Percentiles rank a stretch among this genome's conserved stretches.
Evolutionary conservation across 1,140 invertebrate species (phyloP).

Genomic region (Phortica variegata): DNA sequence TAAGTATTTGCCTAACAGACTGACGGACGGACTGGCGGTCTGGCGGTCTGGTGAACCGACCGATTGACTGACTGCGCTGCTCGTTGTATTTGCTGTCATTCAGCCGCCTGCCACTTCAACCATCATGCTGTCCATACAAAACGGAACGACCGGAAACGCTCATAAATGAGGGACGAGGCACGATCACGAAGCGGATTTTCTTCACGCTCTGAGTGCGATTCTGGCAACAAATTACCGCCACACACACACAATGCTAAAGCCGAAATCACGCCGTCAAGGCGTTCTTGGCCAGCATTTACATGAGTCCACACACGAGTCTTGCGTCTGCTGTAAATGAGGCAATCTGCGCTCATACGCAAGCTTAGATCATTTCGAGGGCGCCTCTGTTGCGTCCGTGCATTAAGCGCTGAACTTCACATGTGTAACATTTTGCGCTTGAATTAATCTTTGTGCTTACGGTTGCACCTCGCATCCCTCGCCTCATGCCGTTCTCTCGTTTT

Average conservation of each 20-base stretch:
- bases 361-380: no score
- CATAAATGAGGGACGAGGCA: constrained; percentile 32
- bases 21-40: neutral
- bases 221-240: constrained; percentile 8
- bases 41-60: no score
- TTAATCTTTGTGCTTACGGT: no score
- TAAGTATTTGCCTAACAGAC: constrained; percentile 15
- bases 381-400: no score
- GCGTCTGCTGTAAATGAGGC: constrained; percentile 24
- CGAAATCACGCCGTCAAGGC: no score
- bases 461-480: no score
- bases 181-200: constrained; percentile 18
- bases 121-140: no score
- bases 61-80: no score
- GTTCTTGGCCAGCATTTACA: neutral
- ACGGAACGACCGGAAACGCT: constrained; percentile 37
- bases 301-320: constrained; percentile 12
- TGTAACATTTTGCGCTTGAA: no score
- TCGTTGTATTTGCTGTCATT: no score
- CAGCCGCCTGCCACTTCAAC: no score
- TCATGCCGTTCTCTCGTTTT: no score
- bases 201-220: constrained; percentile 29
- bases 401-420: constrained; percentile 10
- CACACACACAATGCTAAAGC: constrained; percentile 4
- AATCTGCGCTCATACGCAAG: constrained; percentile 22